A percentile compares a stretch with the other conserved stretches of the same genome.
phyloP scores from a whole-genome alignment of 1,140 invertebrate species.

The Meteorus sp. region DNA sequence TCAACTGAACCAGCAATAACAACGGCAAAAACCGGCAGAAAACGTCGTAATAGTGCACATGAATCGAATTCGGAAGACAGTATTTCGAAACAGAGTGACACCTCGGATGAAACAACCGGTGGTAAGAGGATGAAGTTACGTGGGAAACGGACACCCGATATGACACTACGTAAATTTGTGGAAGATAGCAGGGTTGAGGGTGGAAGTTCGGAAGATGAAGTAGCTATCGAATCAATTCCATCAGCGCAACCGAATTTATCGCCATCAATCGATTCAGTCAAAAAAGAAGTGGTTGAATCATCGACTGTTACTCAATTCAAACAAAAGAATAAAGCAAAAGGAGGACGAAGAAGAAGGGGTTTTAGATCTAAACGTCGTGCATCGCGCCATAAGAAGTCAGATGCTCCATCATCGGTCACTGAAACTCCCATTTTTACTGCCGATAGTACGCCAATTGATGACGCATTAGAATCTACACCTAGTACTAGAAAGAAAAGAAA shows the following conservation, averaged over 20 bases:
- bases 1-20: conserved; percentile 36
- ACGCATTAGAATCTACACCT: not conserved
- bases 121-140: conserved; percentile 62
- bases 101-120: conserved; percentile 45
- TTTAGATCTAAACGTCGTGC: conserved; percentile 19
- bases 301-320: conserved; percentile 32
- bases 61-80: conserved; percentile 47
- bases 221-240: conserved; percentile 20
- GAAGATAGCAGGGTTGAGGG: conserved; percentile 57
- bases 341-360: conserved; percentile 44
- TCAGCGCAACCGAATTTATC: conserved; percentile 17
- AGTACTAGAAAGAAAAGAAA: conserved; percentile 36
- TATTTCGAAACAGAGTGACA: conserved; percentile 14
- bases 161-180: conserved; percentile 60
- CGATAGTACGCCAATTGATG: not conserved
- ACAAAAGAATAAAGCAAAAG: conserved; percentile 44
- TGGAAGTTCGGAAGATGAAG: conserved; percentile 51
- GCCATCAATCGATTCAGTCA: conserved; percentile 25
- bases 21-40: conserved; percentile 42
- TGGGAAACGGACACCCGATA: conserved; percentile 58
- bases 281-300: not conserved
- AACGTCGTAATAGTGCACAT: conserved; percentile 46
- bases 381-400: not conserved
- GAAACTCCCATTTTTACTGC: not conserved
- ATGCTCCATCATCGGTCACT: not conserved